These are phyloP conservation scores for Acrobasis consociella DNA, from an alignment of 2,888 invertebrate genomes.

Conservation along the genomic window DNA sequence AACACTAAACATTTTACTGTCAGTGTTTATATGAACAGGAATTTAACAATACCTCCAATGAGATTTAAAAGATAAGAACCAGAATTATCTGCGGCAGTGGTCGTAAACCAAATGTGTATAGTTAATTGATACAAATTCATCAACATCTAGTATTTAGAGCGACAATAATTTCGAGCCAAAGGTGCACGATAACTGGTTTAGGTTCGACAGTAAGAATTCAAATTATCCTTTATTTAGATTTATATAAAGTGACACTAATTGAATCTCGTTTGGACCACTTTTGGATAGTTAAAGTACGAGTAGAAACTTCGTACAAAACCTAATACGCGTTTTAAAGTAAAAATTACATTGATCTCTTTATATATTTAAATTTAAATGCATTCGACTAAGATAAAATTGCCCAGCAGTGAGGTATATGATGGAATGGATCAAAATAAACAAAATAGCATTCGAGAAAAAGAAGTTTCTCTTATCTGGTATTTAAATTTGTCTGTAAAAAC, in stretches of 20 bases:
- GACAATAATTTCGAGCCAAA: conserved; percentile 7
- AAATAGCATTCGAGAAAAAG: too few species aligned
- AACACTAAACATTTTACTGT: conserved; percentile 18
- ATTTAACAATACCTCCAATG: conserved; percentile 8
- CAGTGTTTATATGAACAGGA: conserved; percentile 12
- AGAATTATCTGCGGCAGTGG: conserved; percentile 3
- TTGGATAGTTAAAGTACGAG: too few species aligned
- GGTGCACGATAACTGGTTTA: conserved; percentile 3
- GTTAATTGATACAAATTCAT: conserved; percentile 18
- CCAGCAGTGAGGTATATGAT: too few species aligned
- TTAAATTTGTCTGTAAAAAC: too few species aligned
- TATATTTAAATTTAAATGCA: too few species aligned
- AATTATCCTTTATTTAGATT: background rate
- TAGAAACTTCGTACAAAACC: too few species aligned
- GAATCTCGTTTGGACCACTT: background rate
- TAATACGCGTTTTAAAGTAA: too few species aligned
- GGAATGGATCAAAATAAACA: too few species aligned
- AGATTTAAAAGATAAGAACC: conserved; percentile 12
- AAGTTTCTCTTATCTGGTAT: too few species aligned
- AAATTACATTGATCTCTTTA: too few species aligned
- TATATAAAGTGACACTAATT: conserved; percentile 13
- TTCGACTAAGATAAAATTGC: too few species aligned
- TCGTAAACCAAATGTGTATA: conserved; percentile 15
- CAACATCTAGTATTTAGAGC: conserved; percentile 13
- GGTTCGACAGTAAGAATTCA: conserved; percentile 5